Conservation (phyloP, 2,888 invertebrate species). For the Notocelia uddmanniana region DNA sequence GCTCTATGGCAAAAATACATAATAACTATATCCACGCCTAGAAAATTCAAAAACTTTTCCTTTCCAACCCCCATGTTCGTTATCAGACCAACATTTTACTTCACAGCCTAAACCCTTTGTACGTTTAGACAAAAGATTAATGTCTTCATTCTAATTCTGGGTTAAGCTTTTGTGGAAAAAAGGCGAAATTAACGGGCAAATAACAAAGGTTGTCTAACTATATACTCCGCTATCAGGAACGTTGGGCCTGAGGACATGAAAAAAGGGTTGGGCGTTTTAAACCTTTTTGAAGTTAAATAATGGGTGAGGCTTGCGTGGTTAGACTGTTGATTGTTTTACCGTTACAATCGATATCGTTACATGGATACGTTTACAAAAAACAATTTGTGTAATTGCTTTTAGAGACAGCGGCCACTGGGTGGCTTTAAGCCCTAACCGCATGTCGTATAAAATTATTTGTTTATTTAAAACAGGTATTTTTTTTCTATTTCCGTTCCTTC, state of each 20-base stretch:
- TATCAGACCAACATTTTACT: slow-evolving; percentile 7
- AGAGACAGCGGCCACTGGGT: too few relatives aligned
- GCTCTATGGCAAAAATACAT: too few relatives aligned
- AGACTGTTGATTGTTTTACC: slow-evolving; percentile 33
- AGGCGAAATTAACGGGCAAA: slow-evolving; percentile 34
- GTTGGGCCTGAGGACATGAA: slow-evolving; percentile 18
- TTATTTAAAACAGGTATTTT: too few relatives aligned
- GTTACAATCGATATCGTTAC: slow-evolving; percentile 9
- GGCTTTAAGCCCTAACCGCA: too few relatives aligned
- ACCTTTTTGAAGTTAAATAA: slow-evolving; percentile 36
- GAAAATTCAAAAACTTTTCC: background rate
- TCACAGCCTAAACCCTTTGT: slow-evolving; percentile 42
- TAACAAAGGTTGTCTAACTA: slow-evolving; percentile 33
- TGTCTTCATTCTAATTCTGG: slow-evolving; percentile 58
- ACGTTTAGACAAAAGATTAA: slow-evolving; percentile 62
- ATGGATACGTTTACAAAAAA: background rate
- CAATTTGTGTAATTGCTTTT: background rate
- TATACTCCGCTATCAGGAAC: slow-evolving; percentile 25
- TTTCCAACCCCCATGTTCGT: background rate
- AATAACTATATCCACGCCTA: too few relatives aligned
- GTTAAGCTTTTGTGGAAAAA: slow-evolving; percentile 59
- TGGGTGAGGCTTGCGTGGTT: slow-evolving; percentile 20
- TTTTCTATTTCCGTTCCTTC: too few relatives aligned
- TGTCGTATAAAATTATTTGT: too few relatives aligned
- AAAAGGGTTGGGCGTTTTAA: slow-evolving; percentile 23